Evolutionary conservation across 2,888 invertebrate genomes (phyloP).

Genomic region (Ornithoptera priamus): DNA sequence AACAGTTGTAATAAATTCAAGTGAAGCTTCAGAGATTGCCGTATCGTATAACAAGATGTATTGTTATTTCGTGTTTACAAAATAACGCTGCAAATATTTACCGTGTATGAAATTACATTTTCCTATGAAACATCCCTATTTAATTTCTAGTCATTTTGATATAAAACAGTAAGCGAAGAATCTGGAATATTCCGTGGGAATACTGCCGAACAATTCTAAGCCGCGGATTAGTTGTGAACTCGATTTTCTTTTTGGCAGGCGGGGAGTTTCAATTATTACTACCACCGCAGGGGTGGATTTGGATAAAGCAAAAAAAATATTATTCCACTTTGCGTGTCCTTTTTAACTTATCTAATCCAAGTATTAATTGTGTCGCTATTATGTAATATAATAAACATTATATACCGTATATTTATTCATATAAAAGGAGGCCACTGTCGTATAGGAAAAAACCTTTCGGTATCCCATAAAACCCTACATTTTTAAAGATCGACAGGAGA

Average conservation of each 20-base stretch:
- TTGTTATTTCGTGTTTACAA: conserved; percentile 18
- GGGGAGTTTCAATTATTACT: conserved; percentile 25
- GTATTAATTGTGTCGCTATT: not conserved
- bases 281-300: conserved; percentile 1
- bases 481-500: conserved; percentile 27
- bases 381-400: not conserved
- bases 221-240: conserved; percentile 26
- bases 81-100: conserved; percentile 25
- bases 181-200: not conserved
- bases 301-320: conserved; percentile 1
- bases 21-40: conserved; percentile 61
- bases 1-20: conserved; percentile 63
- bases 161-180: not conserved
- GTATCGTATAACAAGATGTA: conserved; percentile 40
- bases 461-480: conserved; percentile 22
- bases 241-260: conserved; percentile 25
- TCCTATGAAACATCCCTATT: not conserved
- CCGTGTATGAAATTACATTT: conserved; percentile 5
- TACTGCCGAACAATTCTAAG: conserved; percentile 14
- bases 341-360: not conserved
- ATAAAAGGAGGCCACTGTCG: conserved; percentile 16
- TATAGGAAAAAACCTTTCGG: conserved; percentile 17
- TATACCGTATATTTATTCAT: not conserved
- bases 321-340: not conserved
- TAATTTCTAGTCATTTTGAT: not conserved